phyloP scores from a whole-genome alignment of 64 coral and sea anemone species.

The Dendronephthya gigantea region DNA sequence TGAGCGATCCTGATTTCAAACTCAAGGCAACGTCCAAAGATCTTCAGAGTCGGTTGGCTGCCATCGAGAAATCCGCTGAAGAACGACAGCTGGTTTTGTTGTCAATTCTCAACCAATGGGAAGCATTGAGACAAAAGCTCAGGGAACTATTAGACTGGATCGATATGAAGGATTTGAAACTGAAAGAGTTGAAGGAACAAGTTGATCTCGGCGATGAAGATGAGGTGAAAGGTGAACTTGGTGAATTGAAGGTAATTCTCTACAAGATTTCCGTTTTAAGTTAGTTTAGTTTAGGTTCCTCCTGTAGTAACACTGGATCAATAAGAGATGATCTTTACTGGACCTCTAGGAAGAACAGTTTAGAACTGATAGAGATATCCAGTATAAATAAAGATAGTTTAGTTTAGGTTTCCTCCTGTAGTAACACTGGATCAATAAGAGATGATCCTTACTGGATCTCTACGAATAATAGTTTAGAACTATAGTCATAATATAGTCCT shows the following conservation, averaged over 20 bases:
- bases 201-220: not conserved
- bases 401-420: too few relatives aligned
- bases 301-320: too few relatives aligned
- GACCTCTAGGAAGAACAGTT: too few relatives aligned
- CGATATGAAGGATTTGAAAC: not conserved
- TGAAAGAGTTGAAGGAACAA: conserved; percentile 8
- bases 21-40: not conserved
- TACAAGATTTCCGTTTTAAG: too few relatives aligned
- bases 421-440: too few relatives aligned
- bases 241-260: not conserved
- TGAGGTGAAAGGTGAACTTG: not conserved
- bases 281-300: too few relatives aligned
- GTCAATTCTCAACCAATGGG: not conserved
- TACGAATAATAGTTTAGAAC: too few relatives aligned
- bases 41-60: not conserved
- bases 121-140: not conserved
- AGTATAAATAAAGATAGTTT: too few relatives aligned
- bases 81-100: not conserved
- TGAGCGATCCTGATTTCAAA: conserved; percentile 8
- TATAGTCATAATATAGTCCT: not conserved
- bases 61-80: not conserved
- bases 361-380: too few relatives aligned
- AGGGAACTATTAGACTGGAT: not conserved
- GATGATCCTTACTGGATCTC: too few relatives aligned
- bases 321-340: too few relatives aligned